Conservation (phyloP, 2,113 vertebrate species). For the Tiliqua scincoides region DNA sequence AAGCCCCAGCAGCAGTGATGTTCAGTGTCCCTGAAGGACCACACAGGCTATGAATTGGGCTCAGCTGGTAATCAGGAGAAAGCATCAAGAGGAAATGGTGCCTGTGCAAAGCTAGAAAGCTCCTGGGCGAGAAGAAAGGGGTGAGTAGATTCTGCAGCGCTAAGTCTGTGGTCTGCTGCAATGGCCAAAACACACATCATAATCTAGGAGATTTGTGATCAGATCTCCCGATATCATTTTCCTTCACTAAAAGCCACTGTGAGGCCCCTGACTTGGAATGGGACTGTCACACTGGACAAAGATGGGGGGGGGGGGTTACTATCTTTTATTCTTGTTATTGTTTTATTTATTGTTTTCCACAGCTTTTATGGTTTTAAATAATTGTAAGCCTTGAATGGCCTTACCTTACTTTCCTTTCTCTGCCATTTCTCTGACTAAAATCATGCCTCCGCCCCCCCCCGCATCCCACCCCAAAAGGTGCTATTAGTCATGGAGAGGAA, state of each 20-base stretch:
- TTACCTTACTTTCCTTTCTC: no score
- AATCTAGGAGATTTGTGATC: background rate
- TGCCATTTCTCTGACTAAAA: background rate
- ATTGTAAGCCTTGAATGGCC: no score
- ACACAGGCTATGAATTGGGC: slow-evolving; percentile 70
- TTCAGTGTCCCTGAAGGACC: slow-evolving; percentile 67
- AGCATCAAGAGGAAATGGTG: slow-evolving; percentile 71
- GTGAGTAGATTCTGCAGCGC: slow-evolving; percentile 40
- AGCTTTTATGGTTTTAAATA: no score
- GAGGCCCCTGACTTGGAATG: background rate
- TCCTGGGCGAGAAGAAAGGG: slow-evolving; percentile 55
- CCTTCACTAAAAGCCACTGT: background rate
- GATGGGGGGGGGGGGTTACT: background rate
- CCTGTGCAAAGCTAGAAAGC: slow-evolving; percentile 67
- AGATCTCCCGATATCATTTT: background rate
- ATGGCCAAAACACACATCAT: background rate
- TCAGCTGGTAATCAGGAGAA: slow-evolving; percentile 78
- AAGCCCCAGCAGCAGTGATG: slow-evolving; percentile 15
- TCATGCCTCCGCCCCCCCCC: no score
- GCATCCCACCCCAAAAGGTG: no score
- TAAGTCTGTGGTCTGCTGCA: background rate
- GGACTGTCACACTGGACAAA: background rate
- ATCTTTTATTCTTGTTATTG: background rate
- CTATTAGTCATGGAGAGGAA: background rate
- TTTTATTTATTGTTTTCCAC: no score